Conservation (phyloP, 2,113 vertebrate species). For the Proteles cristata region DNA sequence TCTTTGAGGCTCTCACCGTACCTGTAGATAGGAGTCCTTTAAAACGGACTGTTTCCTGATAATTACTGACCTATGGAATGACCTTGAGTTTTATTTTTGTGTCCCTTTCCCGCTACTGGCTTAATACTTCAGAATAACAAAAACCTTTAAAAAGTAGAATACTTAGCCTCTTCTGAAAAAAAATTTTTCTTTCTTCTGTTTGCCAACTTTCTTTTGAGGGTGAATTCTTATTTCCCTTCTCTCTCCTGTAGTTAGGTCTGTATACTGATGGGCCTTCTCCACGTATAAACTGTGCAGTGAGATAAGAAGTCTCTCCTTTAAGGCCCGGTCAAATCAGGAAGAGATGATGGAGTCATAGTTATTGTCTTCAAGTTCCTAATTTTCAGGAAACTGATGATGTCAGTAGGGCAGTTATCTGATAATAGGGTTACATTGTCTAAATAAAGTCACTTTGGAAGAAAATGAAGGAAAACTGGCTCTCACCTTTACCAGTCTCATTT, state of each 20-base stretch:
- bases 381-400: background rate
- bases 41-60: background rate
- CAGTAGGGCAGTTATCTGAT: background rate
- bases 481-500: background rate
- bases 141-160: background rate
- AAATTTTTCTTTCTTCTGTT: background rate
- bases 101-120: background rate
- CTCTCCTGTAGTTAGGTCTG: background rate
- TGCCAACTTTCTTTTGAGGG: background rate
- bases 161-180: background rate
- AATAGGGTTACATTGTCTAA: background rate
- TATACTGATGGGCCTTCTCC: background rate
- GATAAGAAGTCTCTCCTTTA: background rate
- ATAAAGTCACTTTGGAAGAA: background rate
- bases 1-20: fast-evolving
- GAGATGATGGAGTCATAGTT: background rate
- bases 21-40: background rate
- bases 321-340: background rate
- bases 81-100: background rate
- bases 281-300: background rate
- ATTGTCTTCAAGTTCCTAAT: background rate
- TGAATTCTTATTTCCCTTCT: background rate
- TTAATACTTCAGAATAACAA: background rate
- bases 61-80: background rate
- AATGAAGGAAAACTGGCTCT: background rate